Evolutionary conservation across 2,797 vertebrate species (phyloP).

Genomic region (Alfaro cultratus): DNA sequence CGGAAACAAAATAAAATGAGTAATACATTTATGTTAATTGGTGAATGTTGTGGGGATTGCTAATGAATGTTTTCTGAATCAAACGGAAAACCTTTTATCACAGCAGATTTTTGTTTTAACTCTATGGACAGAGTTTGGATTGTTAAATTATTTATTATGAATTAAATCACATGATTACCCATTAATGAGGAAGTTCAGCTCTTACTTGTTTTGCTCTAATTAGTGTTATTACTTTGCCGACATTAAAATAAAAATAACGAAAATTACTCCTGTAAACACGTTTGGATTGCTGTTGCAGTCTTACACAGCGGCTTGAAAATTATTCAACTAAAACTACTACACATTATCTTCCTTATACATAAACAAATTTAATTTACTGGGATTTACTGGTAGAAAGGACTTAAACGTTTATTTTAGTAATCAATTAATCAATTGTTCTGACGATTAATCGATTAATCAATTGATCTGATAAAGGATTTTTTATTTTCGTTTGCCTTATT

Average conservation of each 20-base stretch:
- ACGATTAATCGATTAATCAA: no score
- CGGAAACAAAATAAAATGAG: constrained; percentile 32
- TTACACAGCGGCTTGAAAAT: neutral
- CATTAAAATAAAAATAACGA: neutral
- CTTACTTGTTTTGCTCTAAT: neutral
- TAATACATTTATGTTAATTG: constrained; percentile 31
- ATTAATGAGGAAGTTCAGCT: neutral
- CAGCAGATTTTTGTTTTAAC: constrained; percentile 10
- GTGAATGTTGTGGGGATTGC: constrained; percentile 18
- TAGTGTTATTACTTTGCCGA: neutral
- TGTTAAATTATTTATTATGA: neutral
- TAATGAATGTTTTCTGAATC: constrained; percentile 48
- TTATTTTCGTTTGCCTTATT: no score
- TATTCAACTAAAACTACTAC: neutral
- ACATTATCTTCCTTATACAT: neutral
- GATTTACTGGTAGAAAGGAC: neutral
- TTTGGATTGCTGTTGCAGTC: neutral
- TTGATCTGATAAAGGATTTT: no score
- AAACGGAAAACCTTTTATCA: constrained; percentile 45
- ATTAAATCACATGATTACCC: neutral
- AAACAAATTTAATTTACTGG: neutral
- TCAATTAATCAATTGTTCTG: no score
- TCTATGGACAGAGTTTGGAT: constrained; percentile 14
- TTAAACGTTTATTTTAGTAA: no score
- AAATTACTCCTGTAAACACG: neutral